phyloP scores from a whole-genome alignment of 2,113 vertebrate genomes.

The Rhabdomys dilectus region DNA sequence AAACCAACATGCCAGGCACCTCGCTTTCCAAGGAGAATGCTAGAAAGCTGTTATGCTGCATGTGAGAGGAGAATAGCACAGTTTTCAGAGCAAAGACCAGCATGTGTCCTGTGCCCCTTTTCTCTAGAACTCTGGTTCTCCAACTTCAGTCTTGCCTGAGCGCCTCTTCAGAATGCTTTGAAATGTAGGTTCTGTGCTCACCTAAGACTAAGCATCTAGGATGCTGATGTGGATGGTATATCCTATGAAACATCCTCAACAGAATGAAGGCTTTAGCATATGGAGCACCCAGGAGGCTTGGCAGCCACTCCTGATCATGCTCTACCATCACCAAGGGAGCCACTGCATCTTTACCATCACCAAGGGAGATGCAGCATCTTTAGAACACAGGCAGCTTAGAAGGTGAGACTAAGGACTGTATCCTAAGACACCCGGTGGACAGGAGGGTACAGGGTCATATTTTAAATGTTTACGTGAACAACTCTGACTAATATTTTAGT shows the following conservation, averaged over 20 bases:
- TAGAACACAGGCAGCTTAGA: neutral
- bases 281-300: neutral
- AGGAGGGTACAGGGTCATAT: neutral
- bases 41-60: fast-evolving
- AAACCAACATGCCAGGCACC: neutral
- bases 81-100: neutral
- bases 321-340: neutral
- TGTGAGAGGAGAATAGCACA: neutral
- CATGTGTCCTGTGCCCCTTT: no score
- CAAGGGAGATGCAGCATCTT: neutral
- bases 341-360: neutral
- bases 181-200: neutral
- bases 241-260: neutral
- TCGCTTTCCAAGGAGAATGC: neutral
- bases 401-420: fast-evolving
- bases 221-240: neutral
- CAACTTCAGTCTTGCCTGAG: neutral
- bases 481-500: neutral
- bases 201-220: neutral
- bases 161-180: neutral
- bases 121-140: neutral
- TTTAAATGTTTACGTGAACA: neutral
- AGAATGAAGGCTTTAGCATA: neutral
- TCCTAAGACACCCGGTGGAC: no score
- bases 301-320: fast-evolving